Percentiles rank a stretch among this genome's conserved stretches.
Conservation (phyloP, 64 coral and sea anemone species). For the Montipora sp. region DNA sequence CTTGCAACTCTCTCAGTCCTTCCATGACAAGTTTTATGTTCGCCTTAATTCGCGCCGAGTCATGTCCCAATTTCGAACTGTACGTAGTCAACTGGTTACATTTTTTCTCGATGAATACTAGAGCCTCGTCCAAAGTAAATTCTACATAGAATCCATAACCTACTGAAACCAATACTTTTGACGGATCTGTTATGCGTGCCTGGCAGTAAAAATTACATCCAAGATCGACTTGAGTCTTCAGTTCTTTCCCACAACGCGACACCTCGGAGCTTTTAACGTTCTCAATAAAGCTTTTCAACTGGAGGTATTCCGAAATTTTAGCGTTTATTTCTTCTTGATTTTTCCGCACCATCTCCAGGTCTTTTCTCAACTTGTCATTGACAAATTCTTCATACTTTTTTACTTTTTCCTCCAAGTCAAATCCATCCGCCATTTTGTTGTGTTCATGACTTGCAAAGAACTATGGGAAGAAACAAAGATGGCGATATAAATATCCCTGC, state of each 20-base stretch:
- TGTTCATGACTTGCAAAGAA: background rate
- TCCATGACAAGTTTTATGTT: conserved; percentile 89
- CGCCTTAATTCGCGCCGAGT: conserved; percentile 92
- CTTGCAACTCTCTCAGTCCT: conserved; percentile 90
- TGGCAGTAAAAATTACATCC: conserved; percentile 97
- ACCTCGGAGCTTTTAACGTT: conserved; percentile 73
- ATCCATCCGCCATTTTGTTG: conserved; percentile 85
- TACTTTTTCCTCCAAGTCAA: conserved; percentile 72
- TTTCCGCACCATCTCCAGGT: conserved; percentile 83
- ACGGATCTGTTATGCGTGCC: conserved; percentile 82
- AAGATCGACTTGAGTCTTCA: conserved; percentile 90
- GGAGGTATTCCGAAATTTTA: conserved; percentile 87
- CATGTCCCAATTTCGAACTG: conserved; percentile 76
- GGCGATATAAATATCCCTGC: conserved; percentile 95
- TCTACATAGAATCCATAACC: conserved; percentile 98
- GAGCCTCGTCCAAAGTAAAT: conserved; percentile 92
- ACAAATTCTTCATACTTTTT: conserved; percentile 90
- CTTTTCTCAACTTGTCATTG: conserved; percentile 83
- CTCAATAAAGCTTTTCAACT: conserved; percentile 84
- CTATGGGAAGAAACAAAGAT: conserved; percentile 64
- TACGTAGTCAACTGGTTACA: conserved; percentile 67
- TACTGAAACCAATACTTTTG: conserved; percentile 88
- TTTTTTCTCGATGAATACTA: conserved; percentile 91
- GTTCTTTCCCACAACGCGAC: conserved; percentile 47
- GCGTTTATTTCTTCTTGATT: conserved; percentile 77